phyloP scores from a whole-genome alignment of 2,888 invertebrate species.

The Amorpha juglandis region DNA sequence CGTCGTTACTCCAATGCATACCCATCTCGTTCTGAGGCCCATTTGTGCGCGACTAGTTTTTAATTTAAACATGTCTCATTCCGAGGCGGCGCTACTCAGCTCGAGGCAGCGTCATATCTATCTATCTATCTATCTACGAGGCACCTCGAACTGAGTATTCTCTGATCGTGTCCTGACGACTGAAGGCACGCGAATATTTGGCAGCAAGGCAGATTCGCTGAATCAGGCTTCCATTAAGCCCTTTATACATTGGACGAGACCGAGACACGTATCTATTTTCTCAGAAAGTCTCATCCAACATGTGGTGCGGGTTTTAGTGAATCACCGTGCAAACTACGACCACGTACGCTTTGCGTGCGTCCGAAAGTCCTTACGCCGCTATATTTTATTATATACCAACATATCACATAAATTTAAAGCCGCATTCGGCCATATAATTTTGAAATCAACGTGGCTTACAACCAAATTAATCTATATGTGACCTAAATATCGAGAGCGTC shows the following conservation, averaged over 20 bases:
- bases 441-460: conserved; percentile 13
- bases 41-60: neutral
- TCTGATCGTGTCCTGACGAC: too few relatives aligned
- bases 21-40: too few relatives aligned
- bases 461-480: conserved; percentile 15
- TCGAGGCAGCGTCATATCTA: too few relatives aligned
- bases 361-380: neutral
- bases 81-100: neutral
- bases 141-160: too few relatives aligned
- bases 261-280: too few relatives aligned
- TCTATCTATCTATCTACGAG: too few relatives aligned
- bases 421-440: conserved; percentile 14
- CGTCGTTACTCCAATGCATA: too few relatives aligned
- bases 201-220: neutral
- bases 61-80: neutral
- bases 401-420: conserved; percentile 25
- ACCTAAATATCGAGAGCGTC: neutral
- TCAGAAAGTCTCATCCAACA: too few relatives aligned
- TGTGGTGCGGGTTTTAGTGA: neutral
- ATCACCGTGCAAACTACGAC: neutral
- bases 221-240: neutral
- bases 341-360: conserved; percentile 11
- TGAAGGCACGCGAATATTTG: too few relatives aligned
- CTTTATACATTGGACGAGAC: too few relatives aligned
- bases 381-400: neutral